Conservation (phyloP, 2,888 invertebrate species). For the Pantelozetes paolii region DNA sequence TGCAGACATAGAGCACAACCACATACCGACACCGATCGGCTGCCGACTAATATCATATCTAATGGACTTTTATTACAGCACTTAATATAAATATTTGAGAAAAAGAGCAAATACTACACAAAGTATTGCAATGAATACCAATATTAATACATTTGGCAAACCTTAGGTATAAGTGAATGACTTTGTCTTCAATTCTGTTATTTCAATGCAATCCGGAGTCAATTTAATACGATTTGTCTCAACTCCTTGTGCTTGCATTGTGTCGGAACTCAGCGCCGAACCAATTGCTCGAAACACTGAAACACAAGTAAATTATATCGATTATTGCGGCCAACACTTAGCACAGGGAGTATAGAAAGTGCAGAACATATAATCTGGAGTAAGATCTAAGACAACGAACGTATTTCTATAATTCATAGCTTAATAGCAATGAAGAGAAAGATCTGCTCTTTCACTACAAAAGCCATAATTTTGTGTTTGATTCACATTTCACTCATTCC, state of each 20-base stretch:
- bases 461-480: slow-evolving; percentile 18
- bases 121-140: slow-evolving; percentile 22
- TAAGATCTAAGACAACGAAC: not conserved
- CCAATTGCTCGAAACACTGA: slow-evolving; percentile 9
- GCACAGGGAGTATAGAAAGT: not conserved
- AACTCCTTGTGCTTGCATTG: slow-evolving; percentile 7
- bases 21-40: not conserved
- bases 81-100: slow-evolving; percentile 30
- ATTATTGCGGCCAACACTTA: not conserved
- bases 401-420: slow-evolving; percentile 34
- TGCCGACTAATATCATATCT: not conserved
- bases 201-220: slow-evolving; percentile 4
- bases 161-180: not conserved
- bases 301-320: slow-evolving; percentile 31
- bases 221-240: slow-evolving; percentile 7
- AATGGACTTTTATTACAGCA: slow-evolving; percentile 26
- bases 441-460: slow-evolving; percentile 12
- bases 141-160: not conserved
- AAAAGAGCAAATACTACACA: not conserved
- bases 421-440: not conserved
- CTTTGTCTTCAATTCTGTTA: not conserved
- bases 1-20: not conserved
- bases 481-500: slow-evolving; percentile 23
- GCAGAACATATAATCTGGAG: not conserved
- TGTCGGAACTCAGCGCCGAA: not conserved